A percentile compares a stretch with the other conserved stretches of the same genome.
Evolutionary conservation across 2,888 invertebrate species (phyloP).

Genomic region (Cosmorhoe ocellata): DNA sequence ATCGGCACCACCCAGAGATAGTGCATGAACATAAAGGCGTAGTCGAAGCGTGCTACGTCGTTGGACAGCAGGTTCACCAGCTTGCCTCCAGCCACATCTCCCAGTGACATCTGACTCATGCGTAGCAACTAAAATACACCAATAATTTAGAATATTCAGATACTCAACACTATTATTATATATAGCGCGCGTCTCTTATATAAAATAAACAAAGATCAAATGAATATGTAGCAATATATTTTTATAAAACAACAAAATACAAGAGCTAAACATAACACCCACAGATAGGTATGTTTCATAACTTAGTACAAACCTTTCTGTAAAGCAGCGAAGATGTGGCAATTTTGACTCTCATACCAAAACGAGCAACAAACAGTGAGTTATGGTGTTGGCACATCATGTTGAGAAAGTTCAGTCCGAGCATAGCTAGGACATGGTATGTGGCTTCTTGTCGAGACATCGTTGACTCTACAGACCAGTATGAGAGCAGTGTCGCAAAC

Average conservation of each 20-base stretch:
- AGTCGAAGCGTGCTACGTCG: slow-evolving; percentile 91
- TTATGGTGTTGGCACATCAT: slow-evolving; percentile 87
- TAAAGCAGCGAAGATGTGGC: slow-evolving; percentile 88
- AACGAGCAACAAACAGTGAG: slow-evolving; percentile 82
- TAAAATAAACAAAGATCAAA: no score
- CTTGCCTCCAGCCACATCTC: slow-evolving; percentile 87
- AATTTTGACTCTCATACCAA: slow-evolving; percentile 87
- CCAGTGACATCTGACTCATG: slow-evolving; percentile 87
- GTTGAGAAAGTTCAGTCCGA: slow-evolving; percentile 74
- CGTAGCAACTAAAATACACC: slow-evolving; percentile 83
- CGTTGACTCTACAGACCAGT: slow-evolving; percentile 70
- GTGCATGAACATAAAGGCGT: slow-evolving; percentile 87
- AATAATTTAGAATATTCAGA: neutral
- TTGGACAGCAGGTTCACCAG: slow-evolving; percentile 92
- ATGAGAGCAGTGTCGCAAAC: slow-evolving; percentile 75
- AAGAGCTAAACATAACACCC: no score
- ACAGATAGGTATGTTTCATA: no score
- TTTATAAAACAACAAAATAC: no score
- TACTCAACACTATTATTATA: neutral
- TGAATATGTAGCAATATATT: no score
- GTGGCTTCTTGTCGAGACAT: slow-evolving; percentile 76
- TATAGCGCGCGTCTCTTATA: no score
- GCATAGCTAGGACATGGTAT: slow-evolving; percentile 76
- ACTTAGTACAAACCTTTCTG: slow-evolving; percentile 85
- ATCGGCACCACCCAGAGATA: slow-evolving; percentile 91